phyloP scores from a whole-genome alignment of 1,140 invertebrate genomes.

The Caenorhabditis brenneri region DNA sequence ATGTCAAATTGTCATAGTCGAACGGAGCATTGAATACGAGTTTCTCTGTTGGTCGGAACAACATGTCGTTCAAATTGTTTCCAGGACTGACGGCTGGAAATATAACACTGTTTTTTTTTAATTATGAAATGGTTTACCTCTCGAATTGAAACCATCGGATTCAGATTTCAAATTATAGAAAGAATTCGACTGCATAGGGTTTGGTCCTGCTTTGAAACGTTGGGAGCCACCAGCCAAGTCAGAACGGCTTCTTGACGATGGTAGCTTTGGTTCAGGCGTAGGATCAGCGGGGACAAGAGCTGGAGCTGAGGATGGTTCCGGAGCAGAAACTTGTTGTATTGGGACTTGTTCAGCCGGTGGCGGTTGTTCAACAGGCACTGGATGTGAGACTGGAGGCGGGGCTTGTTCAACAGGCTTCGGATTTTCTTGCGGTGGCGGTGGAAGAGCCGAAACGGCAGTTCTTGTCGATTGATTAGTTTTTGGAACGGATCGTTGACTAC shows the following conservation, averaged over 20 bases:
- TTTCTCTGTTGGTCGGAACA: constrained; percentile 12
- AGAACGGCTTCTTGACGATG: neutral
- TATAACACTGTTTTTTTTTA: neutral
- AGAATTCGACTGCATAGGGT: neutral
- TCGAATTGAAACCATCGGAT: neutral
- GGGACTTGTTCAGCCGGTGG: neutral
- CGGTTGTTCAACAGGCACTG: neutral
- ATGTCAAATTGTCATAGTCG: constrained; percentile 45
- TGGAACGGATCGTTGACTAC: neutral
- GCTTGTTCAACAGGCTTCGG: neutral
- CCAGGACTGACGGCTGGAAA: constrained; percentile 13
- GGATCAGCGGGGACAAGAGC: neutral
- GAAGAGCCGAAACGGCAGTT: constrained; percentile 3
- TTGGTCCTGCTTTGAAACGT: neutral
- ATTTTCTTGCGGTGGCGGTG: neutral
- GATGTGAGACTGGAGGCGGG: neutral
- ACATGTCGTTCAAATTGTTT: constrained; percentile 30
- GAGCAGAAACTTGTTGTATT: neutral
- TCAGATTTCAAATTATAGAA: constrained; percentile 20
- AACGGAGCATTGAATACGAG: constrained; percentile 51
- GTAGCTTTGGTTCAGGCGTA: neutral
- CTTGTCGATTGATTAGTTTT: neutral
- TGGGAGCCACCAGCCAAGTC: constrained; percentile 10
- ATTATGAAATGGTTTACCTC: neutral
- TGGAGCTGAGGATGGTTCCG: too few relatives aligned